These are phyloP conservation scores for Chelonus formosanus DNA, from an alignment of 2,888 invertebrate genomes.

Conservation along the genomic window DNA sequence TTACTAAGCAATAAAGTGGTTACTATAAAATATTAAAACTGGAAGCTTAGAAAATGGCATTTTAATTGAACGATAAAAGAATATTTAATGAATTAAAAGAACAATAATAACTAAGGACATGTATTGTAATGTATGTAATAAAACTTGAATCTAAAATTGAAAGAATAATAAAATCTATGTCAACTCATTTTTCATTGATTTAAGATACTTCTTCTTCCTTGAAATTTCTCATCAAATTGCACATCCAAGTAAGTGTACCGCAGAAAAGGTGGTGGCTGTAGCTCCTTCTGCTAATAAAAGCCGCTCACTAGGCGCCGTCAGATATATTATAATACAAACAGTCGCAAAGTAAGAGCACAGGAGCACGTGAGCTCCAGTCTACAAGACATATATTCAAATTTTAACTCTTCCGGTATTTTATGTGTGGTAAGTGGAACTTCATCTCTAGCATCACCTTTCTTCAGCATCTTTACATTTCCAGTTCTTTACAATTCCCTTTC, in stretches of 20 bases:
- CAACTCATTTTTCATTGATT: background rate
- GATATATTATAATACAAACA: constrained; percentile 61
- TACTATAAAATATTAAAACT: too few relatives aligned
- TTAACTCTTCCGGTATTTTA: background rate
- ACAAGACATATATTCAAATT: background rate
- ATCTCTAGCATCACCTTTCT: too few relatives aligned
- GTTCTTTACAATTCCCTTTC: too few relatives aligned
- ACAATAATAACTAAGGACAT: too few relatives aligned
- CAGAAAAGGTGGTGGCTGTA: constrained; percentile 56
- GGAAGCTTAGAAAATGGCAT: too few relatives aligned
- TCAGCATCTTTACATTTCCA: too few relatives aligned
- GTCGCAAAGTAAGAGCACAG: constrained; percentile 57
- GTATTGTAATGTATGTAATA: too few relatives aligned
- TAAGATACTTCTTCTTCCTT: background rate
- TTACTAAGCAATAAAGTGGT: too few relatives aligned
- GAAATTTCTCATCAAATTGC: constrained; percentile 4
- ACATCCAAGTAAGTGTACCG: constrained; percentile 41
- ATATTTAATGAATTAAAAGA: too few relatives aligned
- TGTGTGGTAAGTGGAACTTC: background rate
- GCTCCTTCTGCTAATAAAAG: constrained; percentile 64
- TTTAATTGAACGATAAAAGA: too few relatives aligned
- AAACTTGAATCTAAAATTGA: too few relatives aligned
- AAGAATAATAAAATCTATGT: too few relatives aligned
- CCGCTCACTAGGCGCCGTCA: constrained; percentile 61
- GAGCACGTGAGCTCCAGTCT: constrained; percentile 44